A percentile compares a stretch with the other conserved stretches of the same genome.
These are phyloP conservation scores for Lagopus muta DNA, from an alignment of 2,113 vertebrate species.

Conservation along the genomic window DNA sequence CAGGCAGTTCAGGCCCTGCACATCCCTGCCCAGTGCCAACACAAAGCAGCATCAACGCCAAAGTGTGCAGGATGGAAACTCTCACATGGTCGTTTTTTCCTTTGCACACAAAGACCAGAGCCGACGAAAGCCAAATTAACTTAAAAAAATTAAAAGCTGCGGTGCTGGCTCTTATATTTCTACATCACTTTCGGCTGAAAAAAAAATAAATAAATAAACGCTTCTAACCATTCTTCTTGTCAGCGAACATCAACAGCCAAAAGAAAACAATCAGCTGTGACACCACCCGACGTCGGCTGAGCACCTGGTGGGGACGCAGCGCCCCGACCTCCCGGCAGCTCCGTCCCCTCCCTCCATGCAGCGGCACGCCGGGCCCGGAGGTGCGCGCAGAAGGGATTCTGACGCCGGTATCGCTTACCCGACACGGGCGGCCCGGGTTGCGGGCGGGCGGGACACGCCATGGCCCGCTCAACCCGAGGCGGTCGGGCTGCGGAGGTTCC, in stretches of 20 bases:
- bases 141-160: not conserved
- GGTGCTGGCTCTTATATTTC: not conserved
- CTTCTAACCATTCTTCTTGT: not conserved
- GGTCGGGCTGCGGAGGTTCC: not conserved
- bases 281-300: not conserved
- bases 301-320: no score
- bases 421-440: not conserved
- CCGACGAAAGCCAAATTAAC: not conserved
- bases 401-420: conserved; percentile 20
- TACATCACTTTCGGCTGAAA: not conserved
- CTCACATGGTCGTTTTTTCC: not conserved
- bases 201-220: not conserved
- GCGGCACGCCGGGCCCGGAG: not conserved
- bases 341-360: not conserved
- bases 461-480: not conserved
- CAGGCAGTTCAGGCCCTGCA: not conserved
- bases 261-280: not conserved
- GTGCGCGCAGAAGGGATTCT: not conserved
- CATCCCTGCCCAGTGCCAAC: not conserved
- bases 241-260: not conserved
- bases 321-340: no score
- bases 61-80: not conserved
- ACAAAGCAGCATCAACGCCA: rapidly evolving
- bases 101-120: conserved; percentile 26
- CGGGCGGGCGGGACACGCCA: conserved; percentile 1